Evolutionary conservation across 2,888 invertebrate genomes (phyloP).

Genomic region (Dryomyza anilis): DNA sequence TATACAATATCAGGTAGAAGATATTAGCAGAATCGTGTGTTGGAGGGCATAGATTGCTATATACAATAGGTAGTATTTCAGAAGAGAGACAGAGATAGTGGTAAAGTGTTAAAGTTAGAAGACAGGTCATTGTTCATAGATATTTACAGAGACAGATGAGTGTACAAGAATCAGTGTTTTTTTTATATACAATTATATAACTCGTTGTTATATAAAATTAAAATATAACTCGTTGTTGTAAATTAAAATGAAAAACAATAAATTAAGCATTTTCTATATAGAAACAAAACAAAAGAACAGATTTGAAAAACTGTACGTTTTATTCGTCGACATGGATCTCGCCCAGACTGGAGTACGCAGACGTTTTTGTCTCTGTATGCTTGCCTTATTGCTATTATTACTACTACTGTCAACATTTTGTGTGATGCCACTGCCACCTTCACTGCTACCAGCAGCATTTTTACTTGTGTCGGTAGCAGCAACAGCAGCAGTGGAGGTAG

Average conservation of each 20-base stretch:
- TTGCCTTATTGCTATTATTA: slow-evolving; percentile 62
- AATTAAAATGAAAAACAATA: slow-evolving; percentile 8
- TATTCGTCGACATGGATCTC: slow-evolving; percentile 70
- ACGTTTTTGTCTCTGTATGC: slow-evolving; percentile 72
- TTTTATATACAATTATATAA: neutral
- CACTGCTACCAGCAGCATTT: slow-evolving; percentile 29
- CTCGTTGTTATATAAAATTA: slow-evolving; percentile 13
- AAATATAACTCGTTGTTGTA: neutral
- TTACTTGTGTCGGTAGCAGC: neutral
- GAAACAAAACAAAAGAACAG: slow-evolving; percentile 20
- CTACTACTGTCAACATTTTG: slow-evolving; percentile 53
- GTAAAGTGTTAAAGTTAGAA: neutral
- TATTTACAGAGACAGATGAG: neutral
- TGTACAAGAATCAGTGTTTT: neutral
- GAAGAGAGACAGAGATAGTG: slow-evolving; percentile 28
- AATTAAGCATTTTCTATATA: no score
- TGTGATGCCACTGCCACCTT: slow-evolving; percentile 29
- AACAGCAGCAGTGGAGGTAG: neutral
- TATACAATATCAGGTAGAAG: no score
- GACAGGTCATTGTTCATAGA: no score
- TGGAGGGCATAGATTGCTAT: no score
- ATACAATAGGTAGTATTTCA: slow-evolving; percentile 2
- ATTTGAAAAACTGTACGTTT: slow-evolving; percentile 59
- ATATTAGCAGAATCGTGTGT: no score
- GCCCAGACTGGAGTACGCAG: slow-evolving; percentile 84